A percentile compares a stretch with the other conserved stretches of the same genome.
phyloP scores from a whole-genome alignment of 2,797 vertebrate species.

The Phoxinus dragarum region DNA sequence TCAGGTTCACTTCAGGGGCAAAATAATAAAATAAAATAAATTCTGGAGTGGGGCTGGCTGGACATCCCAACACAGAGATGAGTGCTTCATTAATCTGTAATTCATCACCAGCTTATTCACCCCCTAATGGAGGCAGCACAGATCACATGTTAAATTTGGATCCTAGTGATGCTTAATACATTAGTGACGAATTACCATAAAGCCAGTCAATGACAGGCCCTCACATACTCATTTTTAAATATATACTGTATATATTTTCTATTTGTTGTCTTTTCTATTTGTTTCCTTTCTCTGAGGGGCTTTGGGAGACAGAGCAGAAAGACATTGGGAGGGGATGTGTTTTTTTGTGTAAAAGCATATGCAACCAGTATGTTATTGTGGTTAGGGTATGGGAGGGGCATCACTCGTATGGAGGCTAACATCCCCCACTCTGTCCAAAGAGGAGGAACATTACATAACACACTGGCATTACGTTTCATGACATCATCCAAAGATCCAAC shows the following conservation, averaged over 20 bases:
- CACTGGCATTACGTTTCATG: conserved; percentile 48
- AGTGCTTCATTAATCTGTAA: conserved; percentile 38
- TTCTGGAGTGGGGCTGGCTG: conserved; percentile 9
- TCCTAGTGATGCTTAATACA: conserved; percentile 33
- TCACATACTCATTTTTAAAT: not conserved
- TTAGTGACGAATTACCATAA: conserved; percentile 8
- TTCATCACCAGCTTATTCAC: conserved; percentile 21
- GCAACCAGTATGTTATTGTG: conserved; percentile 33
- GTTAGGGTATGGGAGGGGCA: conserved; percentile 29
- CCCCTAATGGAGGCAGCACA: conserved; percentile 33
- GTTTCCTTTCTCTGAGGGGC: not conserved
- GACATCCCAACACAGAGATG: not conserved
- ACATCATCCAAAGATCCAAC: conserved; percentile 49
- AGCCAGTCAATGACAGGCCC: not conserved
- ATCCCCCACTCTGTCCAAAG: conserved; percentile 13
- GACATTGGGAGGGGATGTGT: conserved; percentile 9
- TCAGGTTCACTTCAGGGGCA: not conserved
- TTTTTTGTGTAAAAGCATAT: conserved; percentile 45
- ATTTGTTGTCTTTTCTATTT: not conserved
- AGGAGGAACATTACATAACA: conserved; percentile 58
- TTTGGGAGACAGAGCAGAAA: not conserved
- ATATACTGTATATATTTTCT: not conserved
- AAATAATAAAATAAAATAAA: not conserved
- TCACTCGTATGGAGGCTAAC: conserved; percentile 28
- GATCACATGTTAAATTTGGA: conserved; percentile 24